Evolutionary conservation across 2,888 invertebrate species (phyloP), one percentile per base, ranked within the genome.

Genomic region (Holacanthella duospinosa): DNA sequence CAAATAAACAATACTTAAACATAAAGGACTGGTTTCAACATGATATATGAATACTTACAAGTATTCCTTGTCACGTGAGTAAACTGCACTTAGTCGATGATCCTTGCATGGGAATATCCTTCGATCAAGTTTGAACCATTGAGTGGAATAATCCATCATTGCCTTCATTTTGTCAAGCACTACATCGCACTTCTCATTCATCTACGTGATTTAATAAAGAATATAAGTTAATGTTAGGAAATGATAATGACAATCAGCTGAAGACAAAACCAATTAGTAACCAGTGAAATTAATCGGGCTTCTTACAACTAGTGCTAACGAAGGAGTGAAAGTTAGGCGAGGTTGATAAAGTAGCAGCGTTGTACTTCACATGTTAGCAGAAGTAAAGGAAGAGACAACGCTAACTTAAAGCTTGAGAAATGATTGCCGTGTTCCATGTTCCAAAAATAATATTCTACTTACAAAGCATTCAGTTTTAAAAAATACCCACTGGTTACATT

Each of bases 1-100:
- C 48, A 58, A 21, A 29, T 27, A 59, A 64, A 27, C 58, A 63
- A 65, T 67, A 68, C 66, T 61, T 64, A 65, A 66, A 64, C 64
- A 19, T 64, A 66, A 28, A 29, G 63, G 61, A 61, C 69, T 67
- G 54, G 61, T 24, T 61, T 26, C 24, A 44, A 2, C 53, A 44
- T 21, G 55, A 29, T 54, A 16, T 55, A 59, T 1, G 54, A 59
- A 59, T 6, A 84, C 88, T 86, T 79, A 91, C 87, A 95, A 81
- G 78, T 93, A 94, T 78, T 93, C 90, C 77, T 90, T 91, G 75
- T 93, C 93, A 72, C 90, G 84, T 69, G 88, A 88, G 78, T 91
- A 95, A 63, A 91, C 87, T 44, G 92, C 90, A 28, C 92, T 91
- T 74, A 92, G 89, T 61, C 87, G 82, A 73, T 89, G 87, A 62